Conservation (phyloP, 1,140 invertebrate species). For the Lerema accius region DNA sequence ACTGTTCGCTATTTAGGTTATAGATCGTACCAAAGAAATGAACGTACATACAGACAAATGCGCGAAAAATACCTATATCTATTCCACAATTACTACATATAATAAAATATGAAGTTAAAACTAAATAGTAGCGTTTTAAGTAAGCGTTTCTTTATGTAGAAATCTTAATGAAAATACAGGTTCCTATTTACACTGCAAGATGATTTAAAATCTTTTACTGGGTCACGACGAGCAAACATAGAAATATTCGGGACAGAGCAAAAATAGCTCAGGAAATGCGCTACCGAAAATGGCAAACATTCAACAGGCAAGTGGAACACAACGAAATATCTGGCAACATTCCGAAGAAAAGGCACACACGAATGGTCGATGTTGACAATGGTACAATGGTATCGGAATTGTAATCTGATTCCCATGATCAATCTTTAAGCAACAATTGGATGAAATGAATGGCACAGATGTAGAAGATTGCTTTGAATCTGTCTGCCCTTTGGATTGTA, state of each 20-base stretch:
- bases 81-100: no score
- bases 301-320: constrained; percentile 18
- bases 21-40: no score
- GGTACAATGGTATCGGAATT: constrained; percentile 46
- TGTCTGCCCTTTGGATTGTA: constrained; percentile 17
- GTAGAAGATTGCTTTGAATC: constrained; percentile 36
- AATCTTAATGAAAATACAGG: not conserved
- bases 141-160: not conserved
- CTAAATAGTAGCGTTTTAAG: no score
- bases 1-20: no score
- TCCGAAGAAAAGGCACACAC: constrained; percentile 14
- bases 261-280: not conserved
- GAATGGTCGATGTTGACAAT: constrained; percentile 44
- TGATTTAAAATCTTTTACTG: not conserved
- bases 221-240: constrained; percentile 3
- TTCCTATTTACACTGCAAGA: not conserved
- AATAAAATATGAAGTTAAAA: no score
- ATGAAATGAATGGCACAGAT: constrained; percentile 44
- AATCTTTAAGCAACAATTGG: constrained; percentile 48
- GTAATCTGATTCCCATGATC: constrained; percentile 54
- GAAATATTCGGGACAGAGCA: constrained; percentile 7
- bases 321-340: constrained; percentile 19
- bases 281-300: constrained; percentile 17
- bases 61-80: no score
- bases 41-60: no score